Evolutionary conservation across 2,113 vertebrate genomes (phyloP), one percentile per base, ranked within the genome.

Genomic region (Plecotus auritus): DNA sequence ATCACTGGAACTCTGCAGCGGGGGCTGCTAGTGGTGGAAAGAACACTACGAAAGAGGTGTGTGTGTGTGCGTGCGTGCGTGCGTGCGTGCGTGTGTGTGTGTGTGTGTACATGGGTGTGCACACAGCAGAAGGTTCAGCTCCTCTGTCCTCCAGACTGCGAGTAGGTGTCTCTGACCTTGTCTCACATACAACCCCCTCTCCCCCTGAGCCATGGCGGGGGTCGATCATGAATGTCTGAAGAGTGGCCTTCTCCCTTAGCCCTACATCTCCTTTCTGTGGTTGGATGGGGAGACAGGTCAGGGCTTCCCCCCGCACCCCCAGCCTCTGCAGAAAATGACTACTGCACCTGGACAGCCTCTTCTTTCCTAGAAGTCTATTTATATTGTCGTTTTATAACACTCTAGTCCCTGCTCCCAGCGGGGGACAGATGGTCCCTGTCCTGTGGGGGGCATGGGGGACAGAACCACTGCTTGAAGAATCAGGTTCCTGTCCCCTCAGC

Each of bases 311-410:
- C 30, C 47, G 37, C n/a, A 8, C 4, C 81, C 74, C 76, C 67
- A 45, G 80, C 80, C 88, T 80, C 89, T 76, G 92, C 84, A 73
- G 90, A 95, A 73, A 78, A 72, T 77, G 96, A 98, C 98, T 98
- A 97, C 98, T 98, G 97, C 94, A 45, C 92, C 92, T 28, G 35
- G 90, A 84, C 86, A 94, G 95, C 96, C 95, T 91, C 96, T 74
- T 94, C 59, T 97, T 98, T 97, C 97, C 96, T 95, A 97, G 91
- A 97, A 95, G 94, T 88, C 97, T 98, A 98, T 98, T 98, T 98
- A 98, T 98, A 98, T 97, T 96, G 97, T 90, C 91, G 40, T 98
- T 98, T 98, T 98, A 88, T 98, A 98, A 97, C 45, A 97, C 90
- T 77, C 26, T 87, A 37, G 72, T 45, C 76, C 30, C 69, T 74